A percentile compares a stretch with the other conserved stretches of the same genome.
These are phyloP conservation scores for Pterobdella sp. DNA, from an alignment of 2,888 invertebrate genomes.

Conservation along the genomic window DNA sequence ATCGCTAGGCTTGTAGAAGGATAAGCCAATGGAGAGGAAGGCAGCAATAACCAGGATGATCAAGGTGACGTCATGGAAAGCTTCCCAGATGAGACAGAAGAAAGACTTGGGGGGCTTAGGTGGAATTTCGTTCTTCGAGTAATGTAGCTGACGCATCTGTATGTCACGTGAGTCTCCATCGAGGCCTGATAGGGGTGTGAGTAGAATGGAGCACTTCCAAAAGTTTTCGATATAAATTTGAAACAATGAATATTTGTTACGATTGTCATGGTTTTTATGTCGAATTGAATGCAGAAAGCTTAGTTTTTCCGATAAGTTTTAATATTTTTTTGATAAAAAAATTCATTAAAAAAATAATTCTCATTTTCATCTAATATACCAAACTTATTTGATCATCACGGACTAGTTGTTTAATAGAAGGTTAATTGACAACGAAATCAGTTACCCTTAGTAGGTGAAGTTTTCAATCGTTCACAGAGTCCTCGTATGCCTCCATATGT, in stretches of 20 bases:
- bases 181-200: slow-evolving; percentile 63
- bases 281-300: too few relatives aligned
- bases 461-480: slow-evolving; percentile 89
- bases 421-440: too few relatives aligned
- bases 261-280: too few relatives aligned
- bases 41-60: slow-evolving; percentile 98
- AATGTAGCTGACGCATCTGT: slow-evolving; percentile 85
- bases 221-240: too few relatives aligned
- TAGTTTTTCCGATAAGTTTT: too few relatives aligned
- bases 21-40: slow-evolving; percentile 91
- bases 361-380: too few relatives aligned
- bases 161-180: slow-evolving; percentile 81
- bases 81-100: slow-evolving; percentile 96
- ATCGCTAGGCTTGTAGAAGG: slow-evolving; percentile 54
- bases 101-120: slow-evolving; percentile 99
- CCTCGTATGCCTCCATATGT: slow-evolving; percentile 85
- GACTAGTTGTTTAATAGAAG: too few relatives aligned
- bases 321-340: too few relatives aligned
- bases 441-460: slow-evolving; percentile 66
- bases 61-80: slow-evolving; percentile 95
- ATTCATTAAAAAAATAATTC: too few relatives aligned
- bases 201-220: too few relatives aligned
- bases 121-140: slow-evolving; percentile 96
- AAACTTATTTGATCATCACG: too few relatives aligned
- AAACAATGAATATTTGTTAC: too few relatives aligned